A percentile compares a stretch with the other conserved stretches of the same genome.
Evolutionary conservation across 2,888 invertebrate species (phyloP).

Genomic region (Hydropsyche betteni): DNA sequence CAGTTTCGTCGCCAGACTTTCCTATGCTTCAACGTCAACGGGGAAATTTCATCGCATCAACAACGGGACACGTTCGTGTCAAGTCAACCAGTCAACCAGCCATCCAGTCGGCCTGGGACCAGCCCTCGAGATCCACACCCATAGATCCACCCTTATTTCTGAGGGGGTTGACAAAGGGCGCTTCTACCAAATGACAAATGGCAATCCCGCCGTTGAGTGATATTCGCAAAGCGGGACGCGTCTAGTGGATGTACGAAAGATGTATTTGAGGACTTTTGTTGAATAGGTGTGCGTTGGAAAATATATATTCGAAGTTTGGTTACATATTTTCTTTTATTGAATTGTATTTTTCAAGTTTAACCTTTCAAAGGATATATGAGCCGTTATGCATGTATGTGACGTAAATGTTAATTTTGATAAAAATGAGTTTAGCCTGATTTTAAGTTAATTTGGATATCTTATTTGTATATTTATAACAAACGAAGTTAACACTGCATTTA

Average conservation of each 20-base stretch:
- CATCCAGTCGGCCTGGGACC: background rate
- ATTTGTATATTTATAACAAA: too few relatives aligned
- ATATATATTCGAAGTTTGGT: too few relatives aligned
- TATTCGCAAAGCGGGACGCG: constrained; percentile 44
- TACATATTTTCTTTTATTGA: too few relatives aligned
- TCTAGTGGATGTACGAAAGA: constrained; percentile 9
- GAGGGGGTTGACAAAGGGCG: constrained; percentile 30
- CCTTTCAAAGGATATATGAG: too few relatives aligned
- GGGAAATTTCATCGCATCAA: constrained; percentile 17
- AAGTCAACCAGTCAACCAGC: too few relatives aligned
- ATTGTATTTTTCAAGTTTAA: too few relatives aligned
- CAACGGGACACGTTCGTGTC: background rate
- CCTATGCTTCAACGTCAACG: constrained; percentile 24
- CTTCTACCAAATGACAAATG: constrained; percentile 43
- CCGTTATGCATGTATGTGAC: too few relatives aligned
- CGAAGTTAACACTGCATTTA: too few relatives aligned
- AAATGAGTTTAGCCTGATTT: too few relatives aligned
- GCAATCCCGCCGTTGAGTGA: constrained; percentile 42
- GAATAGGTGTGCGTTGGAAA: too few relatives aligned
- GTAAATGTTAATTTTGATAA: too few relatives aligned
- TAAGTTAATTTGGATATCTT: too few relatives aligned
- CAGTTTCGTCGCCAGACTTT: background rate
- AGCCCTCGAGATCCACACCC: background rate
- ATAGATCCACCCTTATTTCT: background rate
- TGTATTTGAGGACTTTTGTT: background rate